Evolutionary conservation across 2,113 vertebrate species (phyloP).

Genomic region (Dipodomys merriami): DNA sequence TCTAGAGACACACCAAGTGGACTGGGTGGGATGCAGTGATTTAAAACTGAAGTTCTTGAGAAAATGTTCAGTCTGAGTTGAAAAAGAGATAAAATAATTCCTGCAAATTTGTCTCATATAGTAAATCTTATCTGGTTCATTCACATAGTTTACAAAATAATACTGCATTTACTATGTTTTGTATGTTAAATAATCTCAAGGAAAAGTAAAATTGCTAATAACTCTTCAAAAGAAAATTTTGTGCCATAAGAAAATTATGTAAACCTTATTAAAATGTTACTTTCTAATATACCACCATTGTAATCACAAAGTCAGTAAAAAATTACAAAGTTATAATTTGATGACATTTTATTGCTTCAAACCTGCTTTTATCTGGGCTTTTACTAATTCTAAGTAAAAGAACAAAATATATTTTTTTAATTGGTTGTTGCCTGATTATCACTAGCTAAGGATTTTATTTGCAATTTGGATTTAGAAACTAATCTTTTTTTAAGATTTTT

Average conservation of each 20-base stretch:
- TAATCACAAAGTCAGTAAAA: not conserved
- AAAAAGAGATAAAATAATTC: not conserved
- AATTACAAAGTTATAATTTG: not conserved
- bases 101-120: not conserved
- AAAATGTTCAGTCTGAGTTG: not conserved
- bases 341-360: not conserved
- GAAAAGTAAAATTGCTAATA: slow-evolving; percentile 18
- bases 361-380: not conserved
- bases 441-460: not conserved
- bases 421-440: not conserved
- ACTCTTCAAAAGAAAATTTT: not conserved
- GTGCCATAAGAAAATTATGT: not conserved
- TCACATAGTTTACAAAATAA: not conserved
- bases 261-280: not conserved
- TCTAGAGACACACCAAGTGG: not conserved
- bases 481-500: not conserved
- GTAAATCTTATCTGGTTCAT: not conserved
- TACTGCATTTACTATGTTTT: not conserved
- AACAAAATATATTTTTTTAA: not conserved
- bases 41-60: not conserved
- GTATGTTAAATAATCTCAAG: slow-evolving; percentile 5
- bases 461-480: not conserved
- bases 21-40: not conserved
- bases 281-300: not conserved
- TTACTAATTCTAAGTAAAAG: not conserved